phyloP scores from a whole-genome alignment of 2,797 vertebrate genomes.

The Hozukius guyotensis region DNA sequence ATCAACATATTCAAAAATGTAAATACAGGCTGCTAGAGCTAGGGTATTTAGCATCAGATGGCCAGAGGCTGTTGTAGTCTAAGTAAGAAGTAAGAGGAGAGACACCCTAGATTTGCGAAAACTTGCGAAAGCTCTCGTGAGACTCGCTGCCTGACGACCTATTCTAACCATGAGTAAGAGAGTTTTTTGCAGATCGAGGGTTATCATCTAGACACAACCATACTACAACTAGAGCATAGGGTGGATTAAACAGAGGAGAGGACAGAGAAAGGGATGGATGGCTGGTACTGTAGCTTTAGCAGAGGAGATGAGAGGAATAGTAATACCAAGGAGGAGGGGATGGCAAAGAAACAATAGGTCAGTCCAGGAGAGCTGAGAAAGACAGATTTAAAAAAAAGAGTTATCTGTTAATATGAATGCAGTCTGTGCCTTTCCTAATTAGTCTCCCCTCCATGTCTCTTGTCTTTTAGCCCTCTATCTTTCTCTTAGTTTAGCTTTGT shows the following conservation, averaged over 20 bases:
- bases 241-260: slow-evolving; percentile 10
- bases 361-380: background rate
- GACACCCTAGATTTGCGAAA: no score
- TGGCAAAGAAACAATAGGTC: slow-evolving; percentile 10
- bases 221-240: background rate
- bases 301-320: slow-evolving; percentile 46
- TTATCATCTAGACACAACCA: no score
- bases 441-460: background rate
- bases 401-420: background rate
- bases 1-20: background rate
- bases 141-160: no score
- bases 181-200: no score
- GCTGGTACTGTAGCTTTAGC: background rate
- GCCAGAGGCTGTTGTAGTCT: background rate
- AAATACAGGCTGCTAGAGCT: background rate
- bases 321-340: slow-evolving; percentile 7
- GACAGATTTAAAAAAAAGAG: background rate
- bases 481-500: background rate
- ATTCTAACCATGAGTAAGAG: no score
- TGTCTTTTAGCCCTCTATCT: background rate
- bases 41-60: background rate
- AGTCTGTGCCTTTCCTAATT: background rate
- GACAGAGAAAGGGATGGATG: background rate
- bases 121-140: no score
- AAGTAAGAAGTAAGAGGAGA: no score